Conservation (phyloP, 2,113 vertebrate genomes). For the Proterorhinus semilunaris region DNA sequence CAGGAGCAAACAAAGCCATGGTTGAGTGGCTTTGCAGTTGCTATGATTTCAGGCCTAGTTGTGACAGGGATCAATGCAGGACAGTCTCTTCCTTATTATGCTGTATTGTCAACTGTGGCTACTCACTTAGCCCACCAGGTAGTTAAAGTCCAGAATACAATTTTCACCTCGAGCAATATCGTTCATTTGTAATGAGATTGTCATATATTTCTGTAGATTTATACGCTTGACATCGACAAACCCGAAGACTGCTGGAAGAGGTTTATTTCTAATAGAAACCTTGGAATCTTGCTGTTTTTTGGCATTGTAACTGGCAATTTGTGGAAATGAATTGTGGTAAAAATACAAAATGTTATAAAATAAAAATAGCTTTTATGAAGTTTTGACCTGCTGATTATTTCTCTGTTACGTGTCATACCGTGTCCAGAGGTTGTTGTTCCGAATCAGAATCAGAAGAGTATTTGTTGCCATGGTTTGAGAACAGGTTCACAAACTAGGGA, state of each 20-base stretch:
- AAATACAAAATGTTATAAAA: constrained; percentile 13
- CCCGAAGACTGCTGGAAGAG: constrained; percentile 94
- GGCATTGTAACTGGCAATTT: constrained; percentile 89
- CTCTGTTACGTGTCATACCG: background rate
- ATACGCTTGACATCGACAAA: constrained; percentile 85
- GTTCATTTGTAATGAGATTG: background rate
- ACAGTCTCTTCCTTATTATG: constrained; percentile 87
- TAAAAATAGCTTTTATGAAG: background rate
- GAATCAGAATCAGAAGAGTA: too few relatives aligned
- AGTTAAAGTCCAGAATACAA: background rate
- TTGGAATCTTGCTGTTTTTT: constrained; percentile 85
- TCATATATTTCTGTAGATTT: constrained; percentile 75
- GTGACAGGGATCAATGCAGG: constrained; percentile 78
- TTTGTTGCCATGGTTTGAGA: too few relatives aligned
- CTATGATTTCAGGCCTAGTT: constrained; percentile 84
- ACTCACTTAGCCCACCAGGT: constrained; percentile 87
- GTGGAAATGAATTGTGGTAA: constrained; percentile 74
- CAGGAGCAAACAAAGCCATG: constrained; percentile 86
- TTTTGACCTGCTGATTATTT: background rate
- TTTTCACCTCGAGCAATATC: background rate
- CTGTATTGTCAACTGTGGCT: constrained; percentile 71
- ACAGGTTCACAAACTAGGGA: too few relatives aligned
- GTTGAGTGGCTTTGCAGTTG: constrained; percentile 84
- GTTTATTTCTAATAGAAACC: constrained; percentile 88
- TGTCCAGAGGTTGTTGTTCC: too few relatives aligned